Conservation (phyloP, 2,888 invertebrate species). For the Glyphotaelius pellucidus region DNA sequence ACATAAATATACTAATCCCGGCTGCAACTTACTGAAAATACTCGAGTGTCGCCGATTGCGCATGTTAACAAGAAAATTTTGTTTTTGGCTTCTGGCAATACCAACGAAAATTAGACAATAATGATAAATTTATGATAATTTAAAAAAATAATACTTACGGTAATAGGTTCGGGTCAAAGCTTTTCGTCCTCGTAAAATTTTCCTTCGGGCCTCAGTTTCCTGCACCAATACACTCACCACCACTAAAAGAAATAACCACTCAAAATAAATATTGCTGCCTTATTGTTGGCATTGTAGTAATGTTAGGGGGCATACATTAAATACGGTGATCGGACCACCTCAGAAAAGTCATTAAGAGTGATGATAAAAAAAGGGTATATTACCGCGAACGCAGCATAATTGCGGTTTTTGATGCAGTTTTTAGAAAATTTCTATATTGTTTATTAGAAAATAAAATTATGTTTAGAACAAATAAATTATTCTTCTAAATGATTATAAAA, state of each 20-base stretch:
- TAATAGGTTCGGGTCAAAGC: slow-evolving; percentile 87
- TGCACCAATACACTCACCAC: slow-evolving; percentile 82
- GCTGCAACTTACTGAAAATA: no score
- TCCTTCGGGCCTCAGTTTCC: slow-evolving; percentile 87
- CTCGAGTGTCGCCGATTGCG: neutral
- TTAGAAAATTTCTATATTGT: no score
- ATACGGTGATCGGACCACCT: no score
- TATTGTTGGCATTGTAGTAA: slow-evolving; percentile 50
- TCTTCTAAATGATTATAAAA: no score
- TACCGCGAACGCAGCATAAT: no score
- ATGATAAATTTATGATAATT: neutral
- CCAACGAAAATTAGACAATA: neutral
- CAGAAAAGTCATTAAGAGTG: no score
- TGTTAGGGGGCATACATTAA: no score
- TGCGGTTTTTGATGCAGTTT: no score
- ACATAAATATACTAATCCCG: no score
- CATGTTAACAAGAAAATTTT: neutral
- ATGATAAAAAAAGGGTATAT: no score
- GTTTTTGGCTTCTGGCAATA: neutral
- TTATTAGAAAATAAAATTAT: no score
- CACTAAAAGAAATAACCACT: slow-evolving; percentile 73
- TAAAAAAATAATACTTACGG: slow-evolving; percentile 78
- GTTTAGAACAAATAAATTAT: no score
- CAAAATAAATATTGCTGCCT: slow-evolving; percentile 44
- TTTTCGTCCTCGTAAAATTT: slow-evolving; percentile 87